A percentile compares a stretch with the other conserved stretches of the same genome.
These are phyloP conservation scores for Protaetia brevitarsis DNA, from an alignment of 1,140 invertebrate species.

Conservation along the genomic window DNA sequence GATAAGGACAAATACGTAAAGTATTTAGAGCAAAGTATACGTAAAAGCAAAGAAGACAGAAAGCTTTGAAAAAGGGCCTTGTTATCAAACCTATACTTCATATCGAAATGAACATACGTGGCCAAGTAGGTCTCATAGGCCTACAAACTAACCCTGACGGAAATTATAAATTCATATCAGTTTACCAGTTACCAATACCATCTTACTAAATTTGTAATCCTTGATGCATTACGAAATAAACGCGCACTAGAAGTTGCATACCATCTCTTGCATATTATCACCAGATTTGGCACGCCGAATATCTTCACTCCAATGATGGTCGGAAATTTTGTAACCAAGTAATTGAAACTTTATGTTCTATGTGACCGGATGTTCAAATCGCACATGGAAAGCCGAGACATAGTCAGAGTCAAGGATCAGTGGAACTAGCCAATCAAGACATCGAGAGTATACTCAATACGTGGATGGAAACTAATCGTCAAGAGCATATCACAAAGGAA, in stretches of 20 bases:
- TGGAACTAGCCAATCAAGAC: slow-evolving; percentile 46
- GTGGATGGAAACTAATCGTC: slow-evolving; percentile 42
- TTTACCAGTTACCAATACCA: slow-evolving; percentile 47
- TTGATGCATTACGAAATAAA: slow-evolving; percentile 39
- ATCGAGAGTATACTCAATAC: slow-evolving; percentile 30
- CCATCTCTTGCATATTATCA: slow-evolving; percentile 43
- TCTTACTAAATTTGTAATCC: slow-evolving; percentile 47
- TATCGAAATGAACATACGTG: slow-evolving; percentile 8
- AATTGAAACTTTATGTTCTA: slow-evolving; percentile 38
- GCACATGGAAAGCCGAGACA: slow-evolving; percentile 44
- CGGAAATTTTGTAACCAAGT: slow-evolving; percentile 47
- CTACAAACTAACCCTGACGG: slow-evolving; percentile 7
- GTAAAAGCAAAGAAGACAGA: neutral
- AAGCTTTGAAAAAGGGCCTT: neutral
- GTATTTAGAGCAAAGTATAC: neutral
- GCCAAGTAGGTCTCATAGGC: neutral
- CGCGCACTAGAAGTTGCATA: slow-evolving; percentile 39
- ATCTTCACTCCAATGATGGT: slow-evolving; percentile 48
- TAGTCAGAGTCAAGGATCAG: slow-evolving; percentile 36
- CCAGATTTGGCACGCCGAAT: slow-evolving; percentile 45
- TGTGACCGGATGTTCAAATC: slow-evolving; percentile 44
- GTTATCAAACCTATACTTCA: neutral
- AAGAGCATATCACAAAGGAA: slow-evolving; percentile 34
- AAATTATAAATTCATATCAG: slow-evolving; percentile 17
- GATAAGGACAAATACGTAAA: slow-evolving; percentile 12